phyloP scores from a whole-genome alignment of 2,113 vertebrate species.

The Hirundichthys speculiger region DNA sequence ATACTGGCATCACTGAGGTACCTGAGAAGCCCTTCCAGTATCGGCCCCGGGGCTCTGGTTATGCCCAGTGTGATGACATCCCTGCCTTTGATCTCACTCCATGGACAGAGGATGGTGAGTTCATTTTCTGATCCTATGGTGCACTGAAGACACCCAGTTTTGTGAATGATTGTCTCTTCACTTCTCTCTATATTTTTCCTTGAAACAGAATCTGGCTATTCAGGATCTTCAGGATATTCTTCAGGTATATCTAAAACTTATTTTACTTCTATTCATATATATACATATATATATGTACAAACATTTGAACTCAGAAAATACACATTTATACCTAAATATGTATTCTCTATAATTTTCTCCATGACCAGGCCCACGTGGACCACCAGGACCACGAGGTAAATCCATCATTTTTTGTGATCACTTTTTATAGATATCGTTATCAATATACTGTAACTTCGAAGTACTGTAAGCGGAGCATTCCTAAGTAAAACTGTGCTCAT shows the following conservation, averaged over 20 bases:
- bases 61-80: slow-evolving; percentile 57
- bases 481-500: neutral
- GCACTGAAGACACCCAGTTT: neutral
- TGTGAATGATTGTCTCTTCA: neutral
- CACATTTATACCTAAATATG: neutral
- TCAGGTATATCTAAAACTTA: too few species aligned
- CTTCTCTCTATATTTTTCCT: neutral
- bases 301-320: too few species aligned
- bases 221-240: neutral
- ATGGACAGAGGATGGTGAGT: slow-evolving; percentile 72
- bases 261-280: too few species aligned
- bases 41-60: slow-evolving; percentile 39
- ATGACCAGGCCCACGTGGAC: neutral
- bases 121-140: neutral
- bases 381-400: slow-evolving; percentile 8
- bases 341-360: neutral
- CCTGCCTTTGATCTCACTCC: slow-evolving; percentile 68
- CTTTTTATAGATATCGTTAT: neutral
- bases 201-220: neutral
- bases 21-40: slow-evolving; percentile 69
- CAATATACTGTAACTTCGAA: neutral
- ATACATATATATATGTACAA: neutral
- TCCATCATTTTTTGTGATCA: neutral
- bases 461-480: neutral
- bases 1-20: slow-evolving; percentile 75